These are phyloP conservation scores for Colinus virginianus DNA, from an alignment of 2,113 vertebrate species.

Conservation along the genomic window DNA sequence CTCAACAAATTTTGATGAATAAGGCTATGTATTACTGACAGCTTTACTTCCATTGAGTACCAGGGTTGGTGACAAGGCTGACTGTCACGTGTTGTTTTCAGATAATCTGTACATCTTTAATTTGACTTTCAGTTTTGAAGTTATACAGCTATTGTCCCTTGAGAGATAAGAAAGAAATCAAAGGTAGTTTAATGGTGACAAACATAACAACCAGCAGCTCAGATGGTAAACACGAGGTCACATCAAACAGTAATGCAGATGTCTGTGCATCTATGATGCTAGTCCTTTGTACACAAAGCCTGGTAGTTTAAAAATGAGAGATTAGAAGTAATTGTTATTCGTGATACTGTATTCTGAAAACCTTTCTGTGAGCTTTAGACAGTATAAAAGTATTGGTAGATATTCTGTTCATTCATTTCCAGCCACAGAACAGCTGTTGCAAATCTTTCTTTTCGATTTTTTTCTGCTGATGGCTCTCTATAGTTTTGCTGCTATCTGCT, in stretches of 20 bases:
- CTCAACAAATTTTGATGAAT: neutral
- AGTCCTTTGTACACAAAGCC: neutral
- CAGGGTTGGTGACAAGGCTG: neutral
- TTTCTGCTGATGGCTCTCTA: neutral
- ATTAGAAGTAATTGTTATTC: neutral
- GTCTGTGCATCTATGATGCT: neutral
- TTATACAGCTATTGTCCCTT: neutral
- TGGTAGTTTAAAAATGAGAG: neutral
- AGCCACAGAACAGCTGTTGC: neutral
- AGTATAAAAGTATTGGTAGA: neutral
- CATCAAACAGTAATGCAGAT: neutral
- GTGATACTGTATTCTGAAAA: neutral
- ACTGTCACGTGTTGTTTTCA: neutral
- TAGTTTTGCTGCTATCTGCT: slow-evolving; percentile 7
- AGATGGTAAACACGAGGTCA: neutral
- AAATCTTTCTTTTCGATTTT: neutral
- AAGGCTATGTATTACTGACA: neutral
- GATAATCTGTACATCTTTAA: neutral
- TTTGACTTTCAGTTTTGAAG: neutral
- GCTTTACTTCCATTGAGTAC: neutral
- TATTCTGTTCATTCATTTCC: neutral
- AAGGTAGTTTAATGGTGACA: neutral
- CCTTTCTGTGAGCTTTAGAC: neutral
- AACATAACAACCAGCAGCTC: neutral
- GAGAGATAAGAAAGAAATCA: neutral